Percentiles rank a stretch among this genome's conserved stretches.
Conservation (phyloP, 2,888 invertebrate genomes). For the Eupithecia centaureata region DNA sequence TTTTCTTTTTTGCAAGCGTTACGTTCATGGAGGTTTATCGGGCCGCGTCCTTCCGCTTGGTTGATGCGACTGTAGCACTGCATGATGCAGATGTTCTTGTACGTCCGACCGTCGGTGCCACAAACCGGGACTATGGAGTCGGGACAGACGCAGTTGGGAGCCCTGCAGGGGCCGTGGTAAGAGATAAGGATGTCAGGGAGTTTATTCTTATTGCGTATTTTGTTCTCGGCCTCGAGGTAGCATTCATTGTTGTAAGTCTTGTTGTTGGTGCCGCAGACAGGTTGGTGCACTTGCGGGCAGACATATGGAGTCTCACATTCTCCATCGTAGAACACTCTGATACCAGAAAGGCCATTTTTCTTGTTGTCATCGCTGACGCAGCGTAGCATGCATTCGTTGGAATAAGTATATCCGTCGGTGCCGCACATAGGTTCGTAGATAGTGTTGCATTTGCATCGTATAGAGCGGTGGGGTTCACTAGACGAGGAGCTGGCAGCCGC, state of each 20-base stretch:
- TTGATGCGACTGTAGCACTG: slow-evolving; percentile 46
- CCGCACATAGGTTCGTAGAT: slow-evolving; percentile 51
- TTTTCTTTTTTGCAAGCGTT: slow-evolving; percentile 48
- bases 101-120: slow-evolving; percentile 54
- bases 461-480: not conserved
- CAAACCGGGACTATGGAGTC: slow-evolving; percentile 50
- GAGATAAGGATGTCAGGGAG: slow-evolving; percentile 17
- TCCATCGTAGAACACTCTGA: slow-evolving; percentile 40
- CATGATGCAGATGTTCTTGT: slow-evolving; percentile 54
- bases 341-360: slow-evolving; percentile 15
- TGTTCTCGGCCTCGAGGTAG: slow-evolving; percentile 79
- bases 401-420: slow-evolving; percentile 50
- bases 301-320: slow-evolving; percentile 42
- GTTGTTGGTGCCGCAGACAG: slow-evolving; percentile 88
- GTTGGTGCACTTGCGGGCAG: slow-evolving; percentile 47
- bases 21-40: slow-evolving; percentile 33
- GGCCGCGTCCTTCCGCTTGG: slow-evolving; percentile 28
- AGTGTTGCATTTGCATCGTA: slow-evolving; percentile 15
- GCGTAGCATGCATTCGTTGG: slow-evolving; percentile 46
- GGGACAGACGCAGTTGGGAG: slow-evolving; percentile 40
- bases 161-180: slow-evolving; percentile 38
- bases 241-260: slow-evolving; percentile 86
- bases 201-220: slow-evolving; percentile 22
- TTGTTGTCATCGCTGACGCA: slow-evolving; percentile 45
- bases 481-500: not conserved